Conservation (phyloP, 35 echinoderm and acorn worm species). For the Amphiura filiformis region DNA sequence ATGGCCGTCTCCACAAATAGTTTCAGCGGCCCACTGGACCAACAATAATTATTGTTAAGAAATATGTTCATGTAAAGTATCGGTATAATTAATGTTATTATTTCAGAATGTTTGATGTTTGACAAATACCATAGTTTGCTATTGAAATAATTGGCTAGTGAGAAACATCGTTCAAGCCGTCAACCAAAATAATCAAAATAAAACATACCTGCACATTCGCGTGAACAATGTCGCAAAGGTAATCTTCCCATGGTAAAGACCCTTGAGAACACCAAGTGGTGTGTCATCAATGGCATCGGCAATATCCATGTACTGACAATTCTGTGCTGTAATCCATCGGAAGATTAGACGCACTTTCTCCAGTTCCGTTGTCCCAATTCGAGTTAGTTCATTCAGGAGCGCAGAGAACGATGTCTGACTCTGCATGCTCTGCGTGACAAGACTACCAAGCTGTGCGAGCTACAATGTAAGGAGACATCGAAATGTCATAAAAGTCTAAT, state of each 20-base stretch:
- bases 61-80: too few species aligned
- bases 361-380: constrained; percentile 67
- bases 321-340: constrained; percentile 97
- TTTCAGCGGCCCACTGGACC: too few species aligned
- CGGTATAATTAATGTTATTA: too few species aligned
- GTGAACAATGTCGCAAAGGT: constrained; percentile 97
- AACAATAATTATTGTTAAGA: too few species aligned
- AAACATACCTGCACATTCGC: constrained; percentile 91
- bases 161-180: too few species aligned
- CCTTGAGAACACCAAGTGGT: constrained; percentile 91
- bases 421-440: too few species aligned
- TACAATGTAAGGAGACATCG: constrained; percentile 19
- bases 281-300: constrained; percentile 96
- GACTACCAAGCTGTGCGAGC: constrained; percentile 91
- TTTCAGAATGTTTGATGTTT: too few species aligned
- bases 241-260: constrained; percentile 89
- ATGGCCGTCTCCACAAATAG: too few species aligned
- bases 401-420: constrained; percentile 81
- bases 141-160: too few species aligned
- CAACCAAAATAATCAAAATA: too few species aligned
- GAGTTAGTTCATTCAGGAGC: constrained; percentile 68
- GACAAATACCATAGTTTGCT: too few species aligned
- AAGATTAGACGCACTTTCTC: constrained; percentile 91
- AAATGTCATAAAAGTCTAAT: too few species aligned
- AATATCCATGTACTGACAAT: constrained; percentile 96